Base-by-base conservation (phyloP, 2,888 invertebrate genomes). In the Plusia festucae region DNA sequence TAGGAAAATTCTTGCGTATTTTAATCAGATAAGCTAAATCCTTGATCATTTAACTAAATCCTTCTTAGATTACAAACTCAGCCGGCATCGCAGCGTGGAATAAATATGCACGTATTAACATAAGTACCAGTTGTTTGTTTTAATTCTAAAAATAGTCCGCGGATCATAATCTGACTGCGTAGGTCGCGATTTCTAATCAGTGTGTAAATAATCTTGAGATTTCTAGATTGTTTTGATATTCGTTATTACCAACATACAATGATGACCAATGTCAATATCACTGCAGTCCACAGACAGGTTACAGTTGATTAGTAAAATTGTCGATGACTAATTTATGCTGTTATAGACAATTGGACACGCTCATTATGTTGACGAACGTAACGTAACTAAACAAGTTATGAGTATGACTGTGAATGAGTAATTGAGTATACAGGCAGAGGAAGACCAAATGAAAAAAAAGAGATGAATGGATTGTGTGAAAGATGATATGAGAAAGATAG, bases 31-130 rank as follows among this genome's bases (percentile, higher is more conserved):
- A n/a, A 40, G 15, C 40, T 40, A 7, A 9, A 30, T 40, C n/a
- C 6, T 1, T 40, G 0, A 40, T 40, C n/a, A 40, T 40, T 7
- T 15, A 40, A 40, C 40, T 40, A 40, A 40, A 40, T 40, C 40
- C 40, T n/a, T n/a, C 40, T 40, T n/a, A 40, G 40, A 40, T 40
- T 40, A 40, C 13, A 40, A n/a, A 40, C n/a, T 40, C n/a, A n/a
- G 15, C 5, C n/a, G 6, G 40, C 40, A 34, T 1, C 15, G 8
- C 9, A 40, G 18, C 18, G 20, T 49, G 46, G 20, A 49, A 46
- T 46, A 20, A 49, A 20, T 49, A 49, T 20, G 46, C 18, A 20
- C 40, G n/a, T n/a, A 40, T 40, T 40, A 49, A 49, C 20, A 49
- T 49, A 20, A 8, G 20, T 49, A 11, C 18, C 46, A 4, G 11